phyloP scores from a whole-genome alignment of 2,888 invertebrate genomes.

The Phragmatobia fuliginosa region DNA sequence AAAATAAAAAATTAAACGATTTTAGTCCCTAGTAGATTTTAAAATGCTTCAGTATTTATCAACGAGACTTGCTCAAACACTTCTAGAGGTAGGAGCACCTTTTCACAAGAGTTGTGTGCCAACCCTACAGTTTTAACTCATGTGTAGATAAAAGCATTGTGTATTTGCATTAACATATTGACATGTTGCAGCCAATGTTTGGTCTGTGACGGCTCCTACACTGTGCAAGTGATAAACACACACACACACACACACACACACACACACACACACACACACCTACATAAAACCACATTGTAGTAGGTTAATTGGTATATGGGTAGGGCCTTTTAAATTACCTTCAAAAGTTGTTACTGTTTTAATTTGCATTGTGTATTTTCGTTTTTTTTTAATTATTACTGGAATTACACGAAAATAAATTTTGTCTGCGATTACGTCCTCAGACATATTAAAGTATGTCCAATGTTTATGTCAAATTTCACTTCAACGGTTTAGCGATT shows the following conservation, averaged over 20 bases:
- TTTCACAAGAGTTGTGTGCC: slow-evolving; percentile 18
- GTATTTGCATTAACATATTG: slow-evolving; percentile 46
- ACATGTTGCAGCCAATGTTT: slow-evolving; percentile 33
- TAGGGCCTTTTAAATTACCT: slow-evolving; percentile 3
- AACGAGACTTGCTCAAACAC: not conserved
- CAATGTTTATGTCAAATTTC: no score
- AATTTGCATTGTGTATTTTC: not conserved
- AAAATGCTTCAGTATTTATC: not conserved
- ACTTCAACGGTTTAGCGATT: no score
- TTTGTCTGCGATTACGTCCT: no score
- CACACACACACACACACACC: slow-evolving; percentile 13
- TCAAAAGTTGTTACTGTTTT: not conserved
- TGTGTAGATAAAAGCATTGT: slow-evolving; percentile 42
- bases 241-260: no score
- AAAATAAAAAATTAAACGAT: no score
- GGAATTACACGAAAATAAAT: no score
- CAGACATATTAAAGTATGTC: no score
- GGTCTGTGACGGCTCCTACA: slow-evolving; percentile 28
- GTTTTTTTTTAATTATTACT: no score
- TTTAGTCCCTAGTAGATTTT: not conserved
- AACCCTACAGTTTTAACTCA: slow-evolving; percentile 37
- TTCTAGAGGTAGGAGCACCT: not conserved
- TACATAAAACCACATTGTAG: slow-evolving; percentile 2
- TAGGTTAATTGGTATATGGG: slow-evolving; percentile 4
- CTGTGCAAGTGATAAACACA: slow-evolving; percentile 24